Conservation (phyloP, 2,113 vertebrate genomes). For the Egretta garzetta region DNA sequence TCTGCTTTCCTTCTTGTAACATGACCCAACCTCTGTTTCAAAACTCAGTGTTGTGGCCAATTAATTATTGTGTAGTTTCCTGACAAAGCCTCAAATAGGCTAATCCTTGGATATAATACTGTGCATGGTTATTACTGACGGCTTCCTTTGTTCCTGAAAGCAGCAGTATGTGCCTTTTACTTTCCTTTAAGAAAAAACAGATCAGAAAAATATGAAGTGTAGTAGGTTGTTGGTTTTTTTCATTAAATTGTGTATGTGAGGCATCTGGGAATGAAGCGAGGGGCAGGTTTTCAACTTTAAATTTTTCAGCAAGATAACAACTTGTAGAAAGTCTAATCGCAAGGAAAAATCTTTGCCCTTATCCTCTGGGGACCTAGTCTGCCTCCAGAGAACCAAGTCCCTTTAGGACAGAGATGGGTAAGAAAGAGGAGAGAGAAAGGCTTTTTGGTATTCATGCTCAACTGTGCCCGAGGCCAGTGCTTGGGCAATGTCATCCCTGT, state of each 20-base stretch:
- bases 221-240: neutral
- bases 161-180: neutral
- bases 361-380: neutral
- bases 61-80: constrained; percentile 17
- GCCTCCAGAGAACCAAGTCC: neutral
- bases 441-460: neutral
- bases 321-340: neutral
- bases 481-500: too few species aligned
- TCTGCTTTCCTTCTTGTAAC: neutral
- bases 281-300: neutral
- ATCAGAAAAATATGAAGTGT: neutral
- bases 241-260: neutral
- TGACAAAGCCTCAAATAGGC: constrained; percentile 34
- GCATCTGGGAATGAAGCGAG: neutral
- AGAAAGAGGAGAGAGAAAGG: neutral
- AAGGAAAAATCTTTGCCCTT: neutral
- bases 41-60: neutral
- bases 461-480: neutral
- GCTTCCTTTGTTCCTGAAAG: neutral
- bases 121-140: neutral
- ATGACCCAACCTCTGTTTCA: neutral
- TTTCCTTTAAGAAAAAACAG: neutral
- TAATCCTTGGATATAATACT: neutral
- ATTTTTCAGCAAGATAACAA: neutral
- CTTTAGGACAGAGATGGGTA: neutral